Base-by-base conservation (phyloP, 2,888 invertebrate genomes). In the Gisinianus flammeolus region DNA sequence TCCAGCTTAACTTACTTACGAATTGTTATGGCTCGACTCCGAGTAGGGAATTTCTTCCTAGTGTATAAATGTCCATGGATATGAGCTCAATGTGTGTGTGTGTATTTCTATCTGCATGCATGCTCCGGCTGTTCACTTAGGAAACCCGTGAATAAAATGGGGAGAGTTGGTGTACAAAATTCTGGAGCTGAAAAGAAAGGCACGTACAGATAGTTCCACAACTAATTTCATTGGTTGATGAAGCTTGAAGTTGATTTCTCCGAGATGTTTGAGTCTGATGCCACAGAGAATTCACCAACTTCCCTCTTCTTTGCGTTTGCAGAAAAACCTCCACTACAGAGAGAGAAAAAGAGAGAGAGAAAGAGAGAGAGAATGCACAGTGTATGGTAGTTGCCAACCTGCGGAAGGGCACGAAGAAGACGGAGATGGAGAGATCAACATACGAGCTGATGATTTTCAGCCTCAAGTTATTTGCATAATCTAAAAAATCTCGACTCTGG, bases 201-300 rank as follows among this genome's bases (percentile, higher is more conserved):
- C 31, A 66, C 30, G 19, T 19, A 58, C 4, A 58, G 0, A 31
- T 31, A 72, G 22, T 24, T 58, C 22, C 19, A 31, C 22, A 72
- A 58, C 71, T 71, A 71, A 71, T 71, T 71, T 71, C 58, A 58
- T 30, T 71, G 19, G 30, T 71, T 71, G 71, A 71, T 56, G 56
- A 71, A 31, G n/a, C 71, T 33, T 22, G 58, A 56, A 22, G 8
- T 22, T 56, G 52, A 44, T 44, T 44, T 44, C 16, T 16, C 52
- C 16, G 10, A 44, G 16, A 16, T 44, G 52, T 44, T n/a, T n/a
- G n/a, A n/a, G n/a, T n/a, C n/a, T n/a, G n/a, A n/a, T n/a, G n/a
- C n/a, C n/a, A n/a, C n/a, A n/a, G n/a, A n/a, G n/a, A n/a, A n/a
- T n/a, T n/a, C n/a, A n/a, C n/a, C n/a, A n/a, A n/a, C n/a, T n/a